A percentile compares a stretch with the other conserved stretches of the same genome.
Evolutionary conservation across 2,888 invertebrate species (phyloP).

Genomic region (Orgyia antiqua): DNA sequence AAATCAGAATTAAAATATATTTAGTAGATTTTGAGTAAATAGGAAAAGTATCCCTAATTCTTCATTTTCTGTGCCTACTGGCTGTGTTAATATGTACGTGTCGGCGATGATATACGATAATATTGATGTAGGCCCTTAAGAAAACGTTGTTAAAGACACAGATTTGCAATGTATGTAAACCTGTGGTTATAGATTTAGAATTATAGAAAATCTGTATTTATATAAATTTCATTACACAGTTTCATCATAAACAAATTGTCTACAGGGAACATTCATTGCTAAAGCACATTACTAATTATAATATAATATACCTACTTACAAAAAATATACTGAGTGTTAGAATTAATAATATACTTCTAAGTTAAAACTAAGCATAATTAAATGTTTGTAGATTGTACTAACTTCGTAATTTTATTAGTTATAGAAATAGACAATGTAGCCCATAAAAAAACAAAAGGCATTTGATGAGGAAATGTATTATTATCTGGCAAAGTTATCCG

Average conservation of each 20-base stretch:
- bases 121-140: too few relatives aligned
- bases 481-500: conserved; percentile 36
- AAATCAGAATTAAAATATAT: too few relatives aligned
- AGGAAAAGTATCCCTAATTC: too few relatives aligned
- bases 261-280: conserved; percentile 20
- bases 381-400: conserved; percentile 14
- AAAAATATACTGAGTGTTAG: conserved; percentile 30
- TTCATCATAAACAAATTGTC: conserved; percentile 19
- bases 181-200: too few relatives aligned
- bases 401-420: conserved; percentile 10
- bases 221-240: too few relatives aligned
- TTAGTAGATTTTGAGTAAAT: too few relatives aligned
- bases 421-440: conserved; percentile 36
- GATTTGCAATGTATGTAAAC: too few relatives aligned
- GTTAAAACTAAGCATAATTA: conserved; percentile 15
- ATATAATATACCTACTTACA: conserved; percentile 9
- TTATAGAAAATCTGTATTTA: too few relatives aligned
- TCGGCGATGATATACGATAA: too few relatives aligned
- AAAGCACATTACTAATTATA: conserved; percentile 14
- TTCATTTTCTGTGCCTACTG: too few relatives aligned
- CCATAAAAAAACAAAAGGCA: conserved; percentile 34
- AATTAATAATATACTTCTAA: conserved; percentile 12
- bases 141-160: too few relatives aligned
- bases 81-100: too few relatives aligned
- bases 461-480: conserved; percentile 35